A percentile compares a stretch with the other conserved stretches of the same genome.
phyloP scores from a whole-genome alignment of 2,888 invertebrate species.

The Sinhomidia bicolor region DNA sequence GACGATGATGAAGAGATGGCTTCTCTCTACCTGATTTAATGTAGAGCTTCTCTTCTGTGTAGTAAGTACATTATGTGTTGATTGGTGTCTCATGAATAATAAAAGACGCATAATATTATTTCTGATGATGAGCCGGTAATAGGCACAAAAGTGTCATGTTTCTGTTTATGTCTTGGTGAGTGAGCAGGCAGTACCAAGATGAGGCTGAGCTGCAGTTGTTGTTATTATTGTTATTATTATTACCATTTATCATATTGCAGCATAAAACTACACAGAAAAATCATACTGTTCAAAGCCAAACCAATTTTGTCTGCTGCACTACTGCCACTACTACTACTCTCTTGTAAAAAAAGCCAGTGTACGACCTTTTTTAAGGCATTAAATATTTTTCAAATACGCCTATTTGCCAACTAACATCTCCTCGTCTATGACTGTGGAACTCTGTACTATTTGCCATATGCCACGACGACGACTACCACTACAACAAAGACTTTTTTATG shows the following conservation, averaged over 20 bases:
- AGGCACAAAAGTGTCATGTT: constrained; percentile 32
- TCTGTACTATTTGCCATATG: neutral
- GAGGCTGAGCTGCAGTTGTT: neutral
- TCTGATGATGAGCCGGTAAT: constrained; percentile 25
- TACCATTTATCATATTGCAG: neutral
- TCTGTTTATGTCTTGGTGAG: constrained; percentile 30
- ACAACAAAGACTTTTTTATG: neutral
- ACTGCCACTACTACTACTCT: no score
- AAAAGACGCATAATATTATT: constrained; percentile 54
- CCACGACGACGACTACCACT: neutral
- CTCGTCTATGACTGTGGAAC: neutral
- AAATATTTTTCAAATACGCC: no score
- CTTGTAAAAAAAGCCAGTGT: no score
- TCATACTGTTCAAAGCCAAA: no score
- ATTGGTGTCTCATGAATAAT: constrained; percentile 64
- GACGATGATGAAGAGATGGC: neutral
- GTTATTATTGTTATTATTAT: neutral
- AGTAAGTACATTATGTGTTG: constrained; percentile 63
- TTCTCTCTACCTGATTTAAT: constrained; percentile 66
- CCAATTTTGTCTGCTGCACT: neutral
- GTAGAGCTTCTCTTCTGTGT: neutral
- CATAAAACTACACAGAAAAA: no score
- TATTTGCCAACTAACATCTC: no score
- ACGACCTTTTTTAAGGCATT: no score
- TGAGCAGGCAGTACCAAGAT: neutral